phyloP scores from a whole-genome alignment of 2,888 invertebrate species.

The Monoplex corrugatus region DNA sequence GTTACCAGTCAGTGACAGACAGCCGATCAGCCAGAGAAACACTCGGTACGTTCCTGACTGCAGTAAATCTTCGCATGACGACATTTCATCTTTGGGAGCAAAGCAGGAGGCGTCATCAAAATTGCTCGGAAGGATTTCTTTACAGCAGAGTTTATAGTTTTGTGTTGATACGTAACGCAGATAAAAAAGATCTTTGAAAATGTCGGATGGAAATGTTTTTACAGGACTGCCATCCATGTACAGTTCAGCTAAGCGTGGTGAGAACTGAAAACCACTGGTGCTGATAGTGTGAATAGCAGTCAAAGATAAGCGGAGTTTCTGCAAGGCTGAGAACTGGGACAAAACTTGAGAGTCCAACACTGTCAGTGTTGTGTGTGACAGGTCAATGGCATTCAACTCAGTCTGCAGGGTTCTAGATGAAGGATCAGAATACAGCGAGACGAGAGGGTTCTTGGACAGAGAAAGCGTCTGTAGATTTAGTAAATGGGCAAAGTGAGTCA shows the following conservation, averaged over 20 bases:
- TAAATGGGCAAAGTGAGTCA: neutral
- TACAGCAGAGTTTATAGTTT: conserved; percentile 21
- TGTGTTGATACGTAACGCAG: neutral
- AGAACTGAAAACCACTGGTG: neutral
- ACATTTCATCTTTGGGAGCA: conserved; percentile 20
- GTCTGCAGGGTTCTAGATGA: neutral
- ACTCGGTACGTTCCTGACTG: neutral
- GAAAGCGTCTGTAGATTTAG: neutral
- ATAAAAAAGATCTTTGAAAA: neutral
- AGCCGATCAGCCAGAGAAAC: neutral
- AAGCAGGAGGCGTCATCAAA: neutral
- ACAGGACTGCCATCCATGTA: neutral
- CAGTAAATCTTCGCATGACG: conserved; percentile 11
- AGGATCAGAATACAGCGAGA: neutral
- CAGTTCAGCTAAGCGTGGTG: neutral
- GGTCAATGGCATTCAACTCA: neutral
- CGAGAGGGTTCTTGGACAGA: neutral
- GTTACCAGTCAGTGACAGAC: conserved; percentile 9
- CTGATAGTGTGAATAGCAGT: neutral
- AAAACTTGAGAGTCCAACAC: neutral
- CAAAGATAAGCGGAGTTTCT: neutral
- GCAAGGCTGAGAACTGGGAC: neutral
- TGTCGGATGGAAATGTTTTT: neutral
- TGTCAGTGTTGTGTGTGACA: neutral
- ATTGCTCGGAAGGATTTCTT: neutral